These are phyloP conservation scores for Eleginops maclovinus DNA, from an alignment of 2,113 vertebrate genomes.

Conservation along the genomic window DNA sequence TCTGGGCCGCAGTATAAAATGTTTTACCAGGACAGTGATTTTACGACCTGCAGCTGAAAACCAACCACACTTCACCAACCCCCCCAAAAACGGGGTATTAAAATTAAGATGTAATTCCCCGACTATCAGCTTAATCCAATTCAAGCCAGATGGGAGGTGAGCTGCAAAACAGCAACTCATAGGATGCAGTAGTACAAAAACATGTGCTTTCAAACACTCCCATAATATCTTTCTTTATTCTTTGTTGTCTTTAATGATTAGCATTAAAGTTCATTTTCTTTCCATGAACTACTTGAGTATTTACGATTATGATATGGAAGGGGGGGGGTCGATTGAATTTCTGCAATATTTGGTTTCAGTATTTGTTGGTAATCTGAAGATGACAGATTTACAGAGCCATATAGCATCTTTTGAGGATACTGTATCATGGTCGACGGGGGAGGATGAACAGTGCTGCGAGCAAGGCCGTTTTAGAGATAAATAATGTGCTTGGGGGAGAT, in stretches of 20 bases:
- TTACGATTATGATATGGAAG: conserved; percentile 15
- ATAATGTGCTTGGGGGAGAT: conserved; percentile 60
- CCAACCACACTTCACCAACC: conserved; percentile 59
- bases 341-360: conserved; percentile 52
- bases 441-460: conserved; percentile 44
- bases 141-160: conserved; percentile 59
- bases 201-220: conserved; percentile 13
- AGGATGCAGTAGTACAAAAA: conserved; percentile 2
- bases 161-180: conserved; percentile 7
- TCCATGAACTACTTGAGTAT: conserved; percentile 19
- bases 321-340: too few relatives aligned
- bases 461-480: conserved; percentile 54
- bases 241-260: conserved; percentile 19
- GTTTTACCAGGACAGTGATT: conserved; percentile 78
- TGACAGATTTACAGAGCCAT: conserved; percentile 76
- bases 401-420: conserved; percentile 66
- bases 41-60: conserved; percentile 78
- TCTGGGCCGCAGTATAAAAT: conserved; percentile 74
- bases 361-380: conserved; percentile 65
- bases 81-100: conserved; percentile 62
- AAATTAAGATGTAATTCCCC: conserved; percentile 73
- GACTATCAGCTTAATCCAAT: conserved; percentile 65
- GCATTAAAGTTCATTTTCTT: background rate
- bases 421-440: conserved; percentile 37
- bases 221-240: conserved; percentile 36